Percentiles rank a stretch among this genome's conserved stretches.
These are phyloP conservation scores for Oophaga sylvatica DNA, from an alignment of 2,797 vertebrate species.

Conservation along the genomic window DNA sequence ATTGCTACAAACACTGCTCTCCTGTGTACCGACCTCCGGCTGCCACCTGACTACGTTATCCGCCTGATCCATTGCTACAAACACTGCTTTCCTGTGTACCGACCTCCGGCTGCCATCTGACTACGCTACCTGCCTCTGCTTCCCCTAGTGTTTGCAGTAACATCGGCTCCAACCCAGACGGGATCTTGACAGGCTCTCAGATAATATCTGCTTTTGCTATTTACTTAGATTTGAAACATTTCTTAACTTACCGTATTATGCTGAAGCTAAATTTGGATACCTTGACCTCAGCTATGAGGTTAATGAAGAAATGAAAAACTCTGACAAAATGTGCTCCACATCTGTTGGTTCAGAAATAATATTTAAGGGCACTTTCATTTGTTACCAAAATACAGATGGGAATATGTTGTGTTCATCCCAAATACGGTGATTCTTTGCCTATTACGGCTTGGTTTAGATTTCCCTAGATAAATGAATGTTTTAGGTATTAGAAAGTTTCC, in stretches of 20 bases:
- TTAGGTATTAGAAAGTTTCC: slow-evolving; percentile 45
- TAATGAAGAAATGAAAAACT: slow-evolving; percentile 55
- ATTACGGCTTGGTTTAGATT: slow-evolving; percentile 51
- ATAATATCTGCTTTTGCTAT: slow-evolving; percentile 40
- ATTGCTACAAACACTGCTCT: too few relatives aligned
- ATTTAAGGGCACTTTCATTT: slow-evolving; percentile 49
- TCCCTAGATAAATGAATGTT: slow-evolving; percentile 51
- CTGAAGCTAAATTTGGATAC: slow-evolving; percentile 33
- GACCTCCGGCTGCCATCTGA: too few relatives aligned
- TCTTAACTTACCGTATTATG: not conserved
- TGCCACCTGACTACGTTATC: too few relatives aligned
- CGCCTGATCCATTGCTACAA: too few relatives aligned
- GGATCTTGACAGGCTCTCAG: too few relatives aligned
- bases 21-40: too few relatives aligned
- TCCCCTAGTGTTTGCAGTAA: too few relatives aligned
- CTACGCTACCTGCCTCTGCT: too few relatives aligned
- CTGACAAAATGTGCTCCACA: slow-evolving; percentile 31
- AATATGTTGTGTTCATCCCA: slow-evolving; percentile 42
- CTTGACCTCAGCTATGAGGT: slow-evolving; percentile 23
- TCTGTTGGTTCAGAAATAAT: slow-evolving; percentile 49
- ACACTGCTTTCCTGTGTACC: too few relatives aligned
- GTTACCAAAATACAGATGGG: slow-evolving; percentile 54
- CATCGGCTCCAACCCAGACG: too few relatives aligned
- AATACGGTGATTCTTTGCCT: slow-evolving; percentile 48
- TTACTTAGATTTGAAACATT: slow-evolving; percentile 28